A percentile compares a stretch with the other conserved stretches of the same genome.
phyloP scores from a whole-genome alignment of 2,113 vertebrate species.

The Oryzias melastigma region DNA sequence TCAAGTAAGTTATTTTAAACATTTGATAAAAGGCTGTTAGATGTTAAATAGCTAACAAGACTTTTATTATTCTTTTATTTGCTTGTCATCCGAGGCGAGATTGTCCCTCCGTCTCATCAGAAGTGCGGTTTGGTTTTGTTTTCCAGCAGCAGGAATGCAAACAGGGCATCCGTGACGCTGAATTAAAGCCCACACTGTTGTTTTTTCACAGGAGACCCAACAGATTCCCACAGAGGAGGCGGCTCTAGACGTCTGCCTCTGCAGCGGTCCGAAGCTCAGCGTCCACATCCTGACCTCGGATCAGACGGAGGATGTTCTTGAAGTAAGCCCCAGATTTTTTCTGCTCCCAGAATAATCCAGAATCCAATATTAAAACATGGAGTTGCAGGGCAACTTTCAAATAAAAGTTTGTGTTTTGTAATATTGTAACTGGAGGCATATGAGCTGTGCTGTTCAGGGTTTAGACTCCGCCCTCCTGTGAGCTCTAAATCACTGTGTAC shows the following conservation, averaged over 20 bases:
- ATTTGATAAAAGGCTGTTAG: no score
- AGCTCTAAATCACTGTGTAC: not conserved
- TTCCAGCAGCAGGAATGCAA: conserved; percentile 25
- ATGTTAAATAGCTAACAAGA: no score
- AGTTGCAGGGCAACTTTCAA: not conserved
- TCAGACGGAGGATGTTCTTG: conserved; percentile 95
- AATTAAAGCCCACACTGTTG: conserved; percentile 12
- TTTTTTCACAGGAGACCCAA: conserved; percentile 88
- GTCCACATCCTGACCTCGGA: conserved; percentile 92
- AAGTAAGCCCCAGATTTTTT: conserved; percentile 72
- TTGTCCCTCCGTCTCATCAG: not conserved
- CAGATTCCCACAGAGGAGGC: conserved; percentile 97
- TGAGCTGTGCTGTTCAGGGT: conserved; percentile 15
- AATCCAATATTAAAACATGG: not conserved
- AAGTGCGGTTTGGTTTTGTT: conserved; percentile 6
- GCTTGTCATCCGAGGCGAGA: no score
- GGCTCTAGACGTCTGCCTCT: conserved; percentile 89
- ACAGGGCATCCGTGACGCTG: conserved; percentile 15
- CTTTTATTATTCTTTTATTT: no score
- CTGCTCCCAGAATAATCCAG: not conserved
- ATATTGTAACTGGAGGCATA: conserved; percentile 2
- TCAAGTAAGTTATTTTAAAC: no score
- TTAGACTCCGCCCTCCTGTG: conserved; percentile 2
- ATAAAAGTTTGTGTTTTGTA: not conserved
- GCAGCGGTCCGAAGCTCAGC: conserved; percentile 91